Evolutionary conservation across 1,140 invertebrate genomes (phyloP), one percentile per base, ranked within the genome.

Genomic region (Antheraea mylitta): DNA sequence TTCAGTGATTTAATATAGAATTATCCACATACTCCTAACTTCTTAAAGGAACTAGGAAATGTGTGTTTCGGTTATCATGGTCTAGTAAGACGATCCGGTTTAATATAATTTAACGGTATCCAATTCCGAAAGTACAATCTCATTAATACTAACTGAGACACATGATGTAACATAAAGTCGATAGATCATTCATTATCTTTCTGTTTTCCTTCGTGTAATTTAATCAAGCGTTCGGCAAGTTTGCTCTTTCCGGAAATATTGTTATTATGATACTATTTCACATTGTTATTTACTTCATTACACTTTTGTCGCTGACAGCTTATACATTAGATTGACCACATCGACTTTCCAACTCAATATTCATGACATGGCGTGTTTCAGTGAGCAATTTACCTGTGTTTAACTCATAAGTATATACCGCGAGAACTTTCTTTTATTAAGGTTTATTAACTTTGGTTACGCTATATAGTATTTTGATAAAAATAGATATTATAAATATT

Each of bases 291-390:
- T 68, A 71, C 63, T 63, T 69, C 62, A 36, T 70, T 11, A 42
- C 38, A 42, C 45, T 62, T 22, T 66, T 66, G 60, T 69, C 64
- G 11, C 38, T 42, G 11, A 11, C 11, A 42, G 38, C 38, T 42
- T 45, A 69, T 66, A 64, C 11, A 53, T n/a, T 53, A n/a, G 11
- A 53, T 13, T 53, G 45, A 53, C 45, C 45, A 13, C 11, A 68
- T 67, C 42, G 66, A 69, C 78, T 77, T 80, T 80, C 78, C 18
- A 71, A 66, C 73, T 81, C 70, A 77, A 81, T 81, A 81, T 81
- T 81, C 79, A 81, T 79, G 76, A 75, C 72, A 73, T 70, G 68
- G 68, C 70, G 72, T 74, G 69, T 71, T 74, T 71, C 48, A 66
- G 69, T 36, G 60, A 53, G 65, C 75, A 76, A 80, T 78, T 76